Evolutionary conservation across 2,888 invertebrate species (phyloP).

Genomic region (Andricus curvator): DNA sequence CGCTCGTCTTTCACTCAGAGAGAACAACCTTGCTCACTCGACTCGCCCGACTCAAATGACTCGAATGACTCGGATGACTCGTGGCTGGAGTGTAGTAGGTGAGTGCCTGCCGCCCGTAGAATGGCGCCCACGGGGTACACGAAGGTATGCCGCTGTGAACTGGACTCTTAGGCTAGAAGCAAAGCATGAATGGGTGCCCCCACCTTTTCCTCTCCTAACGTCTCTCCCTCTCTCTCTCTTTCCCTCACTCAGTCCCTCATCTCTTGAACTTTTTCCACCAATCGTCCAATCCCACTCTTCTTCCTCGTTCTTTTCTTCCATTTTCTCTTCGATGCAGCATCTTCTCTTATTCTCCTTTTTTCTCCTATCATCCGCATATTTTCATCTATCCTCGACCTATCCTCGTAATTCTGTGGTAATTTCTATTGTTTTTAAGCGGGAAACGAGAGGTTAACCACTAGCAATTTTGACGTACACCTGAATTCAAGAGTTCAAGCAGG

Average conservation of each 20-base stretch:
- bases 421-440: neutral
- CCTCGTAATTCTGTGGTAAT: neutral
- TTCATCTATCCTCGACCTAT: slow-evolving; percentile 24
- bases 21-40: slow-evolving; percentile 15
- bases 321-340: slow-evolving; percentile 32
- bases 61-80: slow-evolving; percentile 61
- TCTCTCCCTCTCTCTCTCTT: slow-evolving; percentile 48
- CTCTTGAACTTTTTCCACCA: slow-evolving; percentile 54
- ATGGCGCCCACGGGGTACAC: slow-evolving; percentile 72
- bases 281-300: slow-evolving; percentile 6
- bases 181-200: slow-evolving; percentile 77
- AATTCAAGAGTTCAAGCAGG: no score
- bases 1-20: slow-evolving; percentile 3
- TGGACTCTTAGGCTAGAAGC: slow-evolving; percentile 75
- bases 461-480: no score
- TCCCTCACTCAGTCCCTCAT: slow-evolving; percentile 45
- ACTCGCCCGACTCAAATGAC: slow-evolving; percentile 55
- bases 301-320: slow-evolving; percentile 35
- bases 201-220: slow-evolving; percentile 57
- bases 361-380: slow-evolving; percentile 37
- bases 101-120: slow-evolving; percentile 68
- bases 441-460: neutral
- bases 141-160: slow-evolving; percentile 73
- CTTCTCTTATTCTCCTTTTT: slow-evolving; percentile 43
- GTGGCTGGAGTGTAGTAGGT: slow-evolving; percentile 62